phyloP scores from a whole-genome alignment of 2,888 invertebrate species.

The Andrena hattorfiana region DNA sequence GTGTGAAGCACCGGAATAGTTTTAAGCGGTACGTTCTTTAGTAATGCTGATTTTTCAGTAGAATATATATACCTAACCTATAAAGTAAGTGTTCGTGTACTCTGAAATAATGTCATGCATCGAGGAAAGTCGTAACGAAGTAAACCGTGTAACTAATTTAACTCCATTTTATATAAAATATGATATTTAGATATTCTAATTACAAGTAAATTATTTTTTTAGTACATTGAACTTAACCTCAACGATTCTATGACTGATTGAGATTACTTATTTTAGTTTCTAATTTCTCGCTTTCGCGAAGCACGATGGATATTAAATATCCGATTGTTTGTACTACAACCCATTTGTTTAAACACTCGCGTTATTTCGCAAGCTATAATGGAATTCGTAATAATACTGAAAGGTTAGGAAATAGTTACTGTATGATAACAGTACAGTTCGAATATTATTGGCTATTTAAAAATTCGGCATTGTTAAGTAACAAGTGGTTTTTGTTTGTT shows the following conservation, averaged over 20 bases:
- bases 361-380: background rate
- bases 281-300: background rate
- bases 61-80: constrained; percentile 36
- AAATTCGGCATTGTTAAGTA: background rate
- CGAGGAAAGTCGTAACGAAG: background rate
- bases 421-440: background rate
- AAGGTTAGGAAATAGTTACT: constrained; percentile 16
- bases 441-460: background rate
- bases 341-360: background rate
- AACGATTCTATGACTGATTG: background rate
- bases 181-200: background rate
- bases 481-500: constrained; percentile 9
- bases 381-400: background rate
- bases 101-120: background rate
- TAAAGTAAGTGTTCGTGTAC: background rate
- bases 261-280: background rate
- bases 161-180: background rate
- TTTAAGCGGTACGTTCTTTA: constrained; percentile 14
- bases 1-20: background rate
- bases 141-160: background rate
- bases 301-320: background rate
- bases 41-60: background rate
- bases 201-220: background rate
- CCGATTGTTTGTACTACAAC: background rate
- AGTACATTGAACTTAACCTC: constrained; percentile 23